Percentiles rank a stretch among this genome's conserved stretches.
Conservation (phyloP, 2,797 vertebrate species). For the Peromyscus attwateri region DNA sequence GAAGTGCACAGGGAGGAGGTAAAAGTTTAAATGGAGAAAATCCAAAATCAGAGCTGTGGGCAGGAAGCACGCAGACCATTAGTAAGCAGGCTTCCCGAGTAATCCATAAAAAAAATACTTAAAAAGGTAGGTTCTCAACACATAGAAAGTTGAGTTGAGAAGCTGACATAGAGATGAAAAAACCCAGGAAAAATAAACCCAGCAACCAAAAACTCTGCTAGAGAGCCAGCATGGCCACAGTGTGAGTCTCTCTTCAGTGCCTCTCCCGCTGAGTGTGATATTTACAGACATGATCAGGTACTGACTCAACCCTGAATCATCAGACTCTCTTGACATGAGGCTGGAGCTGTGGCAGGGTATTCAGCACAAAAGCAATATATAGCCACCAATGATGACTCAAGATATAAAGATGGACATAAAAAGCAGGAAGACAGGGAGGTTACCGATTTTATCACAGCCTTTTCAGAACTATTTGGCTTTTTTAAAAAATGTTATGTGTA, state of each 20-base stretch:
- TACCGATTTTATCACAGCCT: not conserved
- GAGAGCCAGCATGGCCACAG: not conserved
- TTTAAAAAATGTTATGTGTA: not conserved
- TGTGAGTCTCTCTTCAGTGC: not conserved
- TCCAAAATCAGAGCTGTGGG: not conserved
- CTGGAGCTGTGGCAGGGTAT: not conserved
- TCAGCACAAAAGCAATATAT: not conserved
- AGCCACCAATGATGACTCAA: not conserved
- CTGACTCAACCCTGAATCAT: not conserved
- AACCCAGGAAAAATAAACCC: not conserved
- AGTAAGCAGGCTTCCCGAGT: not conserved
- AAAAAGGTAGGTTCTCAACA: not conserved
- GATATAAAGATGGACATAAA: not conserved
- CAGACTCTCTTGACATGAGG: not conserved
- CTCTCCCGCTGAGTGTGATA: not conserved
- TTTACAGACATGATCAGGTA: not conserved
- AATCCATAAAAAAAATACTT: not conserved
- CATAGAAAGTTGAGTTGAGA: not conserved
- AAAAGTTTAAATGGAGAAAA: slow-evolving; percentile 12
- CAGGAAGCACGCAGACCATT: not conserved
- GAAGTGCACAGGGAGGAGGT: not conserved
- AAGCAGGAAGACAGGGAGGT: not conserved
- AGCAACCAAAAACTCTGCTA: not conserved
- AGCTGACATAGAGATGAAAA: not conserved
- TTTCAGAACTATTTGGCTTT: not conserved